Evolutionary conservation across 2,888 invertebrate genomes (phyloP), one percentile per base, ranked within the genome.

Genomic region (Trachelus troglodyta): DNA sequence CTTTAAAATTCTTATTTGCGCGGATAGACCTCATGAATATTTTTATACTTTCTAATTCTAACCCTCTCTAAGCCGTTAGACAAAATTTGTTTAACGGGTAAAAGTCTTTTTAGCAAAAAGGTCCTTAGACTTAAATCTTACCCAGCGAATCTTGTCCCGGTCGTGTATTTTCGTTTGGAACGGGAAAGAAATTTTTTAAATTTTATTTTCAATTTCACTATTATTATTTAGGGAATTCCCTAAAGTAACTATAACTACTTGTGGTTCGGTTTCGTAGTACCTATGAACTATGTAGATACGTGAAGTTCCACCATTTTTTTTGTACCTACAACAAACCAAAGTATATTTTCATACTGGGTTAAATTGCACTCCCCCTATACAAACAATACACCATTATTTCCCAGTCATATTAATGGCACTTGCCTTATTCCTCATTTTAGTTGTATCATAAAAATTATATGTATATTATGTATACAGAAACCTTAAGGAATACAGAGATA

Each of bases 321-420:
- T 56, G 56, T 56, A 56, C 23, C 23, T 56, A 23, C 56, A 15
- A 23, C 40, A 1, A 40, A 40, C 56, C 40, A 40, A 2, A 23
- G 23, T 23, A 15, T 23, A 56, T 56, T 56, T 6, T 56, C 15
- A 56, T 56, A 56, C 4, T 23, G 56, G 23, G 56, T 56, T 56
- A 15, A 56, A 56, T 56, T 56, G 23, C 23, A 56, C 56, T 56
- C 23, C 9, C 23, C 56, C 56, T 23, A 9, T 23, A 56, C 56
- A 23, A 23, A 56, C 56, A 71, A 71, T 33, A 30, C 71, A 9
- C 71, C 71, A 71, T 71, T 71, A 71, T 71, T 71, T 71, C 31
- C 71, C 33, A 34, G 71, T 33, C 71, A 23, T 2, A 56, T 56
- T 56, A 56, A 56, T 56, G 56, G 56, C 9, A 23, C 56, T 56